A percentile compares a stretch with the other conserved stretches of the same genome.
Evolutionary conservation across 2,113 vertebrate genomes (phyloP).

Genomic region (Panthera uncia): DNA sequence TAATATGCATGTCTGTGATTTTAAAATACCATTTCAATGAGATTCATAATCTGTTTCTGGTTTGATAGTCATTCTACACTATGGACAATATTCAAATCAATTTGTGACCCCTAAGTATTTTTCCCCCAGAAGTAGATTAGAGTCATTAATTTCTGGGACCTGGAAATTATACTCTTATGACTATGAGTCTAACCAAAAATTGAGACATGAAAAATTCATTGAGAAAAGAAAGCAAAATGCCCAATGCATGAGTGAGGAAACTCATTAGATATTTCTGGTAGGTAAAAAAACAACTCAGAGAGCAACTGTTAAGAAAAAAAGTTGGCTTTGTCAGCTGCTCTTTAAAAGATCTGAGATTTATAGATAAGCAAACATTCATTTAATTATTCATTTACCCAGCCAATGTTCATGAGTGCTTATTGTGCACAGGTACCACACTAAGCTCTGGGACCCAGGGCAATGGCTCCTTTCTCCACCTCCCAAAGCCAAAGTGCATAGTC

Average conservation of each 20-base stretch:
- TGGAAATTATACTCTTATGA: slow-evolving; percentile 32
- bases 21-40: slow-evolving; percentile 1
- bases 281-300: slow-evolving; percentile 2
- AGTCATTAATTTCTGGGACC: slow-evolving; percentile 26
- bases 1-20: neutral
- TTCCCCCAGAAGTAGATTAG: neutral
- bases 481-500: neutral
- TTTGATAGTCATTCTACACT: slow-evolving; percentile 36
- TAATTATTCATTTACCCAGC: neutral
- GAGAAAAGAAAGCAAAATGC: neutral
- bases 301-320: neutral
- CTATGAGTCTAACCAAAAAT: slow-evolving; percentile 28
- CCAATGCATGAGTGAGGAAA: neutral
- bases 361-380: neutral
- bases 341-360: slow-evolving; percentile 34
- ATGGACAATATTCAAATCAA: neutral
- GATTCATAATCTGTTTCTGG: neutral
- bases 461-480: neutral
- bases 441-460: neutral
- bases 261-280: neutral
- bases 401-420: neutral
- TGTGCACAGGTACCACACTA: neutral
- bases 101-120: neutral
- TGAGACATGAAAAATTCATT: neutral
- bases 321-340: neutral